Evolutionary conservation across 1,140 invertebrate genomes (phyloP).

Genomic region (Rhopalosiphum maidis): DNA sequence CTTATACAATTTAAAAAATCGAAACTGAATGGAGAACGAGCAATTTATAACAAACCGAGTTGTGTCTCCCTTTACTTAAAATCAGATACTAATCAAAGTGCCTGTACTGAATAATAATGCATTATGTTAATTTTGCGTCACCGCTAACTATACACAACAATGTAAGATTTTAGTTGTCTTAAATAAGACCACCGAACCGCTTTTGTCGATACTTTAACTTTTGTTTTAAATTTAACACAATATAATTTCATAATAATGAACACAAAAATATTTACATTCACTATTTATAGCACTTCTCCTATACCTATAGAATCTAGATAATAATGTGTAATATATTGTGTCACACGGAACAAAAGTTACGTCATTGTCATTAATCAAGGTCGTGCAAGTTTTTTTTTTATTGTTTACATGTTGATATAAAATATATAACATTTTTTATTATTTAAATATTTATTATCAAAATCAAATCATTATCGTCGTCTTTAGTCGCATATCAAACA

Average conservation of each 20-base stretch:
- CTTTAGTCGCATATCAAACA: background rate
- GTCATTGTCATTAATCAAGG: background rate
- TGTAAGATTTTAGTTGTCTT: background rate
- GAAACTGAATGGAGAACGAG: background rate
- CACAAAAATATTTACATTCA: background rate
- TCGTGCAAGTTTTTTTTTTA: background rate
- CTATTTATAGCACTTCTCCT: background rate
- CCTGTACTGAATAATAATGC: background rate
- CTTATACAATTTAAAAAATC: background rate
- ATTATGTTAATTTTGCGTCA: background rate
- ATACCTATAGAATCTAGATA: background rate
- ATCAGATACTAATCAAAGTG: background rate
- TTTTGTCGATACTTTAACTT: background rate
- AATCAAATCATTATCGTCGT: background rate
- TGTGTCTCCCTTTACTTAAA: background rate
- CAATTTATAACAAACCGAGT: background rate
- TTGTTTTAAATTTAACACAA: background rate
- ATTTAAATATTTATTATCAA: background rate
- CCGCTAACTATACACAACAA: background rate
- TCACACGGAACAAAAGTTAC: background rate
- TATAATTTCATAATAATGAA: background rate
- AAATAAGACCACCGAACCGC: background rate
- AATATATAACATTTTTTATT: background rate
- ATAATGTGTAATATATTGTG: constrained; percentile 2
- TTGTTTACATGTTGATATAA: background rate